A percentile compares a stretch with the other conserved stretches of the same genome.
Evolutionary conservation across 1,140 invertebrate genomes (phyloP).

Genomic region (Neuroterus valhalla): DNA sequence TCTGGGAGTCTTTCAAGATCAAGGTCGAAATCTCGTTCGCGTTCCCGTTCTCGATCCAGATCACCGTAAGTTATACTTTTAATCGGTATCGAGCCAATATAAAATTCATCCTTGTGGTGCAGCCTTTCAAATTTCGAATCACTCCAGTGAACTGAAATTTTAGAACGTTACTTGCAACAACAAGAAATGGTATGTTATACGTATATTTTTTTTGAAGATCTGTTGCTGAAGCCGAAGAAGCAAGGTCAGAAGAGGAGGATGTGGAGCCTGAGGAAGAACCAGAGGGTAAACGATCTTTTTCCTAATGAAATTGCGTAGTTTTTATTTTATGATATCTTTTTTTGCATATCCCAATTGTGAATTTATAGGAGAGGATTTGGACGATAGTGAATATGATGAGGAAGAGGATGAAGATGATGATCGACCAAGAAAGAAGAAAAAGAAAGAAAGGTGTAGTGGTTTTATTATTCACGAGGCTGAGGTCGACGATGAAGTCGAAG

Average conservation of each 20-base stretch:
- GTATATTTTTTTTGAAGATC: slow-evolving; percentile 18
- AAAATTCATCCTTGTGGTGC: too few relatives aligned
- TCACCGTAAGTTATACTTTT: slow-evolving; percentile 46
- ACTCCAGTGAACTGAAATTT: too few relatives aligned
- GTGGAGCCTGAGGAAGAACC: slow-evolving; percentile 66
- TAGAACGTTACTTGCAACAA: too few relatives aligned
- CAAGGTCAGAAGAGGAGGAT: slow-evolving; percentile 62
- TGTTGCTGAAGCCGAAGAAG: slow-evolving; percentile 62
- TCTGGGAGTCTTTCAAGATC: neutral
- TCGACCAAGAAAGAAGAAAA: slow-evolving; percentile 80
- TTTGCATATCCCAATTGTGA: slow-evolving; percentile 29
- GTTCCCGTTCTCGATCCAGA: slow-evolving; percentile 37
- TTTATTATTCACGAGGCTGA: slow-evolving; percentile 98
- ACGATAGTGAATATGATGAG: slow-evolving; percentile 65
- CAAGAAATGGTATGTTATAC: too few relatives aligned
- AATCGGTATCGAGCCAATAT: neutral
- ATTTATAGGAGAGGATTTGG: slow-evolving; percentile 63
- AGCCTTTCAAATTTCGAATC: too few relatives aligned
- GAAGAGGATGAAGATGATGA: slow-evolving; percentile 69
- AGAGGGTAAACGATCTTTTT: slow-evolving; percentile 53
- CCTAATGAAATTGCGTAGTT: neutral
- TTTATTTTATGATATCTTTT: slow-evolving; percentile 9
- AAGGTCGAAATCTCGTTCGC: slow-evolving; percentile 32
- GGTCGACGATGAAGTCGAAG: slow-evolving; percentile 92
- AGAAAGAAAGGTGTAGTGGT: slow-evolving; percentile 83